These are phyloP conservation scores for Stegostoma tigrinum DNA, from an alignment of 2,113 vertebrate genomes.

Conservation along the genomic window DNA sequence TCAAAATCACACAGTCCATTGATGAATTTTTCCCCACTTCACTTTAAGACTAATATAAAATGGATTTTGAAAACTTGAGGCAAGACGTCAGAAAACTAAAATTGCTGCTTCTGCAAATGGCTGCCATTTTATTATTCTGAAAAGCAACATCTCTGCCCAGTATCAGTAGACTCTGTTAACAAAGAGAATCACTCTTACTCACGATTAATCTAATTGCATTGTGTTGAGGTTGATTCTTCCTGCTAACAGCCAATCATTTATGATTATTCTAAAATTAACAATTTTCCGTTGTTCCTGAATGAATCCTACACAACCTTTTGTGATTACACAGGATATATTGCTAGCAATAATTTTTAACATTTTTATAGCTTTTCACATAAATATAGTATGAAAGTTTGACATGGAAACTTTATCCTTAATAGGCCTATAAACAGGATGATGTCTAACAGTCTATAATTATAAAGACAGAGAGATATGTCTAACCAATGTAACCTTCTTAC, in stretches of 20 bases:
- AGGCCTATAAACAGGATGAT: not conserved
- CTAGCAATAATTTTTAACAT: no score
- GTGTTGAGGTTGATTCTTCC: not conserved
- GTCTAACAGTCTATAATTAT: not conserved
- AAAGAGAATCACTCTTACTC: not conserved
- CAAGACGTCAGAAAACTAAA: not conserved
- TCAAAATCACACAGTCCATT: no score
- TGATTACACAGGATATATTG: not conserved
- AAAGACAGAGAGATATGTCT: not conserved
- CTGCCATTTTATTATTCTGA: not conserved
- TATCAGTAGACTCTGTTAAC: not conserved
- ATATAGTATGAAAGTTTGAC: not conserved
- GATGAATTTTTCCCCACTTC: not conserved
- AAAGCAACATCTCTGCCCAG: not conserved
- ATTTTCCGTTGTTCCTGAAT: not conserved
- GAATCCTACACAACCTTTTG: not conserved
- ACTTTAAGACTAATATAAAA: not conserved
- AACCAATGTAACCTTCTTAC: not conserved
- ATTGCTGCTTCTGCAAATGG: not conserved
- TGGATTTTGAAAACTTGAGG: not conserved
- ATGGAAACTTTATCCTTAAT: not conserved
- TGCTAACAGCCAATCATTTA: constrained; percentile 1
- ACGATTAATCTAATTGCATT: not conserved
- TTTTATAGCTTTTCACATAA: not conserved
- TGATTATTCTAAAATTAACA: constrained; percentile 5